These are phyloP conservation scores for Irena cyanogastra DNA, from an alignment of 2,113 vertebrate species.

Conservation along the genomic window DNA sequence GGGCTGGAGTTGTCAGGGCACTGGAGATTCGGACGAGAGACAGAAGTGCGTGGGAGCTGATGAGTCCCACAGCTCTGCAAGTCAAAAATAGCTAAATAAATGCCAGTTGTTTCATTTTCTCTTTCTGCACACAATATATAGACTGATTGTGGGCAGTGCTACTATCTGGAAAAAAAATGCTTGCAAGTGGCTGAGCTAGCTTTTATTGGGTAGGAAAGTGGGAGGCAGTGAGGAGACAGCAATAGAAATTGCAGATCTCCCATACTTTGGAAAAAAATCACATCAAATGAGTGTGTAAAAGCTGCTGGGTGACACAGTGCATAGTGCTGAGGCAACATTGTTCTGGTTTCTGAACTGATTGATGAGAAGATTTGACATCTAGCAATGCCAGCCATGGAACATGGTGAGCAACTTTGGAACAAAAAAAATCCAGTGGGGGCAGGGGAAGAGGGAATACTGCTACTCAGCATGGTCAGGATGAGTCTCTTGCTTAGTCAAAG, in stretches of 20 bases:
- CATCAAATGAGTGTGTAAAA: not conserved
- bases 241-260: not conserved
- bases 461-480: not conserved
- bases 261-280: not conserved
- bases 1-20: not conserved
- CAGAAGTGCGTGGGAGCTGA: not conserved
- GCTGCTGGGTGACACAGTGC: not conserved
- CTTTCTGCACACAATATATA: not conserved
- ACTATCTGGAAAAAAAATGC: not conserved
- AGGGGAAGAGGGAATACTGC: not conserved
- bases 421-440: not conserved
- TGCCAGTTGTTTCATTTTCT: not conserved
- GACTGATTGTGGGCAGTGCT: not conserved
- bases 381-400: not conserved
- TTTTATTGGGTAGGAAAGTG: not conserved
- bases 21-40: accelerated
- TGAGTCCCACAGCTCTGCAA: not conserved
- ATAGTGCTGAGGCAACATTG: not conserved
- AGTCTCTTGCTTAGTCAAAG: not conserved
- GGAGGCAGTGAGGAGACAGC: not conserved
- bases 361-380: not conserved
- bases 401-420: not conserved
- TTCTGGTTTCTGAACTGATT: not conserved
- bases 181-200: not conserved
- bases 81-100: constrained; percentile 6